Evolutionary conservation across 2,797 vertebrate species (phyloP).

Genomic region (Cuculus canorus): DNA sequence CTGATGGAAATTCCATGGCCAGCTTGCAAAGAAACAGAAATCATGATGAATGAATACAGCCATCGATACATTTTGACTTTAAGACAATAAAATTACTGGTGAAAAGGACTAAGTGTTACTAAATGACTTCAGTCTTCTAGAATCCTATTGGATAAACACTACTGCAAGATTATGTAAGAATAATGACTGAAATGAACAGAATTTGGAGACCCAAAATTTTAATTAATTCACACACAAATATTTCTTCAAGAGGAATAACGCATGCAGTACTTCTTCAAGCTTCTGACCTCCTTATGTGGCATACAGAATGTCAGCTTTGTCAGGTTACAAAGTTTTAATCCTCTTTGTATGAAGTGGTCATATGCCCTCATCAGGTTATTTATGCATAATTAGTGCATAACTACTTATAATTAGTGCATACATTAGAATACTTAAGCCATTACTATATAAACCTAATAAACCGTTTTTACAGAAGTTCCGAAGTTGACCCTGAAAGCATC

Average conservation of each 20-base stretch:
- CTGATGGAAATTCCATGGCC: constrained; percentile 83
- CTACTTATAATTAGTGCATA: too few relatives aligned
- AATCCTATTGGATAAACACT: neutral
- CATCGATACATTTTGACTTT: neutral
- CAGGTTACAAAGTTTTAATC: too few relatives aligned
- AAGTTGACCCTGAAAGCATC: too few relatives aligned
- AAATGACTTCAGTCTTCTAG: neutral
- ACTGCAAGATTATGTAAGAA: neutral
- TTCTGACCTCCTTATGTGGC: too few relatives aligned
- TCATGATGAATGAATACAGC: neutral
- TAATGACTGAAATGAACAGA: neutral
- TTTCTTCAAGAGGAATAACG: neutral
- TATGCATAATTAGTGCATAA: too few relatives aligned
- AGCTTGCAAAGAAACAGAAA: constrained; percentile 78
- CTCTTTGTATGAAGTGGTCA: too few relatives aligned
- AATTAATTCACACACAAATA: neutral
- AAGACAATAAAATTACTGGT: neutral
- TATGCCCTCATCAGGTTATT: too few relatives aligned
- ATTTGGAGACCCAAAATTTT: neutral
- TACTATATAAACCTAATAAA: too few relatives aligned
- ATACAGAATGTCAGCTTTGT: too few relatives aligned
- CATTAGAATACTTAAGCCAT: too few relatives aligned
- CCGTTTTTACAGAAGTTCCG: too few relatives aligned
- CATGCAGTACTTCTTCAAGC: too few relatives aligned
- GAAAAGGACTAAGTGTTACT: neutral